Conservation (phyloP, 1,140 invertebrate genomes). For the Heliconius melpomene region DNA sequence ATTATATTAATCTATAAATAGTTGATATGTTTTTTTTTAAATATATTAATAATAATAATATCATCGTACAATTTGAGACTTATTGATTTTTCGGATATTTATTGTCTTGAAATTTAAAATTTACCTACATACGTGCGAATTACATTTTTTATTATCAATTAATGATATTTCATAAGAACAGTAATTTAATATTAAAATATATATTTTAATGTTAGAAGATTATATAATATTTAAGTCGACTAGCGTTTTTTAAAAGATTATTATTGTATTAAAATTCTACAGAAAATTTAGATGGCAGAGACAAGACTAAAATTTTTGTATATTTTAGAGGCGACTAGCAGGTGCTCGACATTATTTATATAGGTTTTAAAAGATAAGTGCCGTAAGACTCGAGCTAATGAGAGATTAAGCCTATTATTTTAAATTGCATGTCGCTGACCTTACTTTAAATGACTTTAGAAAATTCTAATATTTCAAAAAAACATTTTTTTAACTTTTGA, state of each 20-base stretch:
- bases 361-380: constrained; percentile 10
- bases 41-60: too few species aligned
- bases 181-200: too few species aligned
- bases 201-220: too few species aligned
- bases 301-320: background rate
- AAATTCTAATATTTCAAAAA: too few species aligned
- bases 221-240: background rate
- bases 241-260: background rate
- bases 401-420: constrained; percentile 12
- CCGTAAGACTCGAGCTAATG: background rate
- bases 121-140: too few species aligned
- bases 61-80: too few species aligned
- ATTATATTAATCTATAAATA: too few species aligned
- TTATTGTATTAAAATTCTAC: background rate
- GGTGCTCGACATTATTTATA: constrained; percentile 20
- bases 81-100: too few species aligned
- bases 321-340: background rate
- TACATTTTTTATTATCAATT: too few species aligned
- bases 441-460: background rate
- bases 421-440: background rate
- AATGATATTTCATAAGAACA: too few species aligned
- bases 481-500: background rate
- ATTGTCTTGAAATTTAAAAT: too few species aligned
- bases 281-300: background rate
- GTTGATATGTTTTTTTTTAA: too few species aligned